Evolutionary conservation across 2,888 invertebrate species (phyloP).

Genomic region (Subacronicta megacephala): DNA sequence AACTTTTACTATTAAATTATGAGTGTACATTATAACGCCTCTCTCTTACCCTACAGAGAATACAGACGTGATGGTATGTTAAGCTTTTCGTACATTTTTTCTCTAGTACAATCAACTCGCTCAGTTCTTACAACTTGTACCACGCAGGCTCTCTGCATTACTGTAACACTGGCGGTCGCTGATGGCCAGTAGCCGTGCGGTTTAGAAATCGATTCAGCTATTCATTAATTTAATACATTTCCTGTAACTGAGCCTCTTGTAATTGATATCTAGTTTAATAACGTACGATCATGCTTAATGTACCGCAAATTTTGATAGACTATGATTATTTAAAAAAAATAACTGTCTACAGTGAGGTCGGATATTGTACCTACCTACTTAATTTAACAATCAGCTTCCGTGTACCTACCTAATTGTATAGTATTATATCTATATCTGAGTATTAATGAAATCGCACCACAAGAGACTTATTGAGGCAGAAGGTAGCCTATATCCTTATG

Average conservation of each 20-base stretch:
- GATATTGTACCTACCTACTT: not conserved
- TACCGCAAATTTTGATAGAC: slow-evolving; percentile 39
- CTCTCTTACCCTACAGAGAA: too few species aligned
- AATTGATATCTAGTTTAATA: slow-evolving; percentile 69
- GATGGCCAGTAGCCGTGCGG: slow-evolving; percentile 78
- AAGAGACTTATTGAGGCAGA: too few species aligned
- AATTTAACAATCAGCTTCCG: not conserved
- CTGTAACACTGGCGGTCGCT: slow-evolving; percentile 70
- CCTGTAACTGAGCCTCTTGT: slow-evolving; percentile 70
- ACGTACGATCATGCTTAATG: slow-evolving; percentile 49
- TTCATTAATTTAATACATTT: slow-evolving; percentile 77
- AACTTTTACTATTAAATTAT: too few species aligned
- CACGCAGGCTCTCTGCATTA: slow-evolving; percentile 66
- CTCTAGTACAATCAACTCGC: not conserved
- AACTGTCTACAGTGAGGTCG: slow-evolving; percentile 21
- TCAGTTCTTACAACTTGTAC: slow-evolving; percentile 46
- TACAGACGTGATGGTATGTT: too few species aligned
- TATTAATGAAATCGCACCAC: too few species aligned
- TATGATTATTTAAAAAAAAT: slow-evolving; percentile 18
- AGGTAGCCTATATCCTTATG: too few species aligned
- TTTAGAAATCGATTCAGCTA: slow-evolving; percentile 78
- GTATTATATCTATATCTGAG: too few species aligned
- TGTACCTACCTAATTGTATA: too few species aligned
- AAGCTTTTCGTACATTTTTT: too few species aligned
- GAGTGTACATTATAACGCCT: too few species aligned